These are phyloP conservation scores for Notolabrus celidotus DNA, from an alignment of 2,797 vertebrate genomes.

Conservation along the genomic window DNA sequence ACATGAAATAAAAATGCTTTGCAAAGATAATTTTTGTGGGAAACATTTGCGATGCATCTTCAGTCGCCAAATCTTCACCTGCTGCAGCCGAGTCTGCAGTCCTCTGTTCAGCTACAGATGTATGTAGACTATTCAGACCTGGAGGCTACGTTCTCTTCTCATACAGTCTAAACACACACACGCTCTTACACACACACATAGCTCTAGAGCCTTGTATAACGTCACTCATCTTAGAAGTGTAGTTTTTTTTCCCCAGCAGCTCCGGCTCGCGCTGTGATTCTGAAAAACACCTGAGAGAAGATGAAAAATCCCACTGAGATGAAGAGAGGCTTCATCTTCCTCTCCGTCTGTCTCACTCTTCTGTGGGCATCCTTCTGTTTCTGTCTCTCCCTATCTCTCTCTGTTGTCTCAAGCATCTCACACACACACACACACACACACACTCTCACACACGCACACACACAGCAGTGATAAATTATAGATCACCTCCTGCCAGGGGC, in stretches of 20 bases:
- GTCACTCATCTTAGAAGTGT: conserved; percentile 24
- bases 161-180: background rate
- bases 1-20: too few species aligned
- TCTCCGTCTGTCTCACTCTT: background rate
- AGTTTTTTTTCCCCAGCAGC: conserved; percentile 8
- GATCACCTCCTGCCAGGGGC: conserved; percentile 62
- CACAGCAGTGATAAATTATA: conserved; percentile 66
- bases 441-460: conserved; percentile 30
- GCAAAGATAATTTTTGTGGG: too few species aligned
- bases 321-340: conserved; percentile 27
- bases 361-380: conserved; percentile 25
- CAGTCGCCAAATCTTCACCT: too few species aligned
- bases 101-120: background rate
- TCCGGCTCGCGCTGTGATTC: conserved; percentile 3
- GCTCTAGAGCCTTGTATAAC: conserved; percentile 9
- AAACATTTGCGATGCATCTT: too few species aligned
- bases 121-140: background rate
- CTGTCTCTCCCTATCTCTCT: conserved; percentile 33
- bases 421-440: conserved; percentile 35
- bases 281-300: conserved; percentile 32
- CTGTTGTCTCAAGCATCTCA: conserved; percentile 54
- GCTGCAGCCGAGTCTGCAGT: too few species aligned
- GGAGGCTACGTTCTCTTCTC: background rate
- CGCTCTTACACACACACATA: background rate
- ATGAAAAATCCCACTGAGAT: conserved; percentile 22